Evolutionary conservation across 2,113 vertebrate species (phyloP).

Genomic region (Alces alces): DNA sequence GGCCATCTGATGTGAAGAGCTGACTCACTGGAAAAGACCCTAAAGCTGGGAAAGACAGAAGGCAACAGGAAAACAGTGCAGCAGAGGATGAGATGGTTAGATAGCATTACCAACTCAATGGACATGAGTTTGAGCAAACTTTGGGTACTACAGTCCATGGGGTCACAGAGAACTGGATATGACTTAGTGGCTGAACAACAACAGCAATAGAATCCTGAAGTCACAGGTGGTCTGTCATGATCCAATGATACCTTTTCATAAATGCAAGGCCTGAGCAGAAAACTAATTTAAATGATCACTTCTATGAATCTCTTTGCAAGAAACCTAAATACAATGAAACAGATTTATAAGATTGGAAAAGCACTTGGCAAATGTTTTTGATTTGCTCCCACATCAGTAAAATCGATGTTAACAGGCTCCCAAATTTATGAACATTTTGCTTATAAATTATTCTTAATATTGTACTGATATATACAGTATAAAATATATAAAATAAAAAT

Average conservation of each 20-base stretch:
- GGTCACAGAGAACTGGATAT: background rate
- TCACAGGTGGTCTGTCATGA: background rate
- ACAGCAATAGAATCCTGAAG: background rate
- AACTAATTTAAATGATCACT: conserved; percentile 9
- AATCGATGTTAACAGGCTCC: background rate
- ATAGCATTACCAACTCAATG: background rate
- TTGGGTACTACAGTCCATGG: background rate
- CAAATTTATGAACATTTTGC: background rate
- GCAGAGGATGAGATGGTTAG: background rate
- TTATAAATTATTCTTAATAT: conserved; percentile 16
- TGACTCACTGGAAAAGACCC: background rate
- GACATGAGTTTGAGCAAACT: background rate
- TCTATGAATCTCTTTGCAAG: background rate
- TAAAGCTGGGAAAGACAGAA: background rate
- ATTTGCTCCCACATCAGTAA: background rate
- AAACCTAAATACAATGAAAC: background rate
- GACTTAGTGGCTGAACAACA: background rate
- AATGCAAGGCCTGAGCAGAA: background rate
- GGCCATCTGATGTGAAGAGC: background rate
- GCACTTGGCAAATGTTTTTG: background rate
- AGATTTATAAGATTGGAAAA: background rate
- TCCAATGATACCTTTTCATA: background rate
- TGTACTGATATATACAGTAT: background rate
- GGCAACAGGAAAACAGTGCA: background rate
- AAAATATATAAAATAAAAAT: conserved; percentile 2